phyloP scores from a whole-genome alignment of 2,113 vertebrate genomes.

The Bucco capensis region DNA sequence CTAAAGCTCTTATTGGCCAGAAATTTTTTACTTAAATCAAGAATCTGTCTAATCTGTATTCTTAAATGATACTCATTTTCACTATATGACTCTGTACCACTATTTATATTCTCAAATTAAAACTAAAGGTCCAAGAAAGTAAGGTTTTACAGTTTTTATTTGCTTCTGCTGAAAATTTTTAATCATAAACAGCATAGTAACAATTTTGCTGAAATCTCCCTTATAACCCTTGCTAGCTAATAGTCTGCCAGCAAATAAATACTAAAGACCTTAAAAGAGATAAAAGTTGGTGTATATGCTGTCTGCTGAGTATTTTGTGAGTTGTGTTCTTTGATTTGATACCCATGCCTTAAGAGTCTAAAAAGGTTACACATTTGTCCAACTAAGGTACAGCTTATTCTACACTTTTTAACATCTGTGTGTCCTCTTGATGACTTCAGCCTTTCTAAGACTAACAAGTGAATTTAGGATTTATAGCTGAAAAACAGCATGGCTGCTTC shows the following conservation, averaged over 20 bases:
- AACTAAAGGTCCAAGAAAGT: background rate
- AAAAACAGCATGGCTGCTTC: conserved; percentile 39
- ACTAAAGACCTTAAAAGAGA: background rate
- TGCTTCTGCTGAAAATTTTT: background rate
- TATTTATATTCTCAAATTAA: background rate
- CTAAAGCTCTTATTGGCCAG: conserved; percentile 39
- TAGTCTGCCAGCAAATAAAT: background rate
- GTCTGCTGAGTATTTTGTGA: background rate
- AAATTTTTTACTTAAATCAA: conserved; percentile 34
- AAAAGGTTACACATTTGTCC: background rate
- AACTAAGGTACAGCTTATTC: background rate
- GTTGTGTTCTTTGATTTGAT: background rate
- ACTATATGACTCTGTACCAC: background rate
- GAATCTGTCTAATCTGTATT: background rate
- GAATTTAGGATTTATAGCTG: conserved; percentile 41
- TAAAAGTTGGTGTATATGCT: background rate
- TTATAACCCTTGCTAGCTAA: background rate
- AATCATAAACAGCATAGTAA: background rate
- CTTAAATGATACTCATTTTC: background rate
- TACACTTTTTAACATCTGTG: background rate
- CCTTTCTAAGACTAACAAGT: conserved; percentile 34
- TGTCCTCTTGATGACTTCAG: conserved; percentile 32
- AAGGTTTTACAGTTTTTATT: background rate
- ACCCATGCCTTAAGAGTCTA: background rate
- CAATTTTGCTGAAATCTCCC: background rate